Evolutionary conservation across 2,888 invertebrate genomes (phyloP).

Genomic region (Metallyticus violacea): DNA sequence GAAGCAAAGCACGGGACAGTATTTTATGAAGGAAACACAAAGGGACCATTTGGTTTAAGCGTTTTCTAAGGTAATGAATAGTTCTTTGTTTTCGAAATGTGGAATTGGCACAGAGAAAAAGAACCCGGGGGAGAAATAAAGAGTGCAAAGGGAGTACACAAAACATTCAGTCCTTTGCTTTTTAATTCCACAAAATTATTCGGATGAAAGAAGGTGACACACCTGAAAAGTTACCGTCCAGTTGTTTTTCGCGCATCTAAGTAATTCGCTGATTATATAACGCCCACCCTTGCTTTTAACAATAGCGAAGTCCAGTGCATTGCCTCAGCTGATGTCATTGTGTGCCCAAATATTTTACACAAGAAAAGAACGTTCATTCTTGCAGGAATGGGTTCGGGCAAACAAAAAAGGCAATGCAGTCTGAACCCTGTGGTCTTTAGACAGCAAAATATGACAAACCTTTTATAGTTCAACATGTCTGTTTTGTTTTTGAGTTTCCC

Average conservation of each 20-base stretch:
- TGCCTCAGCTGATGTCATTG: not conserved
- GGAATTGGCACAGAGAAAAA: not conserved
- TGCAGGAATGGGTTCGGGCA: not conserved
- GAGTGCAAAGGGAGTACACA: not conserved
- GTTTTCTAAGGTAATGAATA: not conserved
- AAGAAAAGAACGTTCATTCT: not conserved
- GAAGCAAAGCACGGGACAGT: not conserved
- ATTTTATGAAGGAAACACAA: not conserved
- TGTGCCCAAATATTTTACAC: not conserved
- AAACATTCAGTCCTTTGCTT: not conserved
- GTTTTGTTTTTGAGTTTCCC: not conserved
- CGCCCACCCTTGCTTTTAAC: not conserved
- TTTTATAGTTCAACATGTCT: not conserved
- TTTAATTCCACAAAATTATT: not conserved
- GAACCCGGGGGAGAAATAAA: not conserved
- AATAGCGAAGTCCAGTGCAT: not conserved
- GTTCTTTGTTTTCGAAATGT: not conserved
- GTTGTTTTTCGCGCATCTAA: not conserved
- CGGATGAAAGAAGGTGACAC: not conserved
- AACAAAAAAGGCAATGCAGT: not conserved
- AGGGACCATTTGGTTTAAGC: not conserved
- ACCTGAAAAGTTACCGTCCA: not conserved
- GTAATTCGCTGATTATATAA: not conserved
- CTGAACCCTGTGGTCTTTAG: not conserved
- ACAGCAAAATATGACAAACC: not conserved